These are phyloP conservation scores for Enteromius anoplus DNA, from an alignment of 2,797 vertebrate species.

Conservation along the genomic window DNA sequence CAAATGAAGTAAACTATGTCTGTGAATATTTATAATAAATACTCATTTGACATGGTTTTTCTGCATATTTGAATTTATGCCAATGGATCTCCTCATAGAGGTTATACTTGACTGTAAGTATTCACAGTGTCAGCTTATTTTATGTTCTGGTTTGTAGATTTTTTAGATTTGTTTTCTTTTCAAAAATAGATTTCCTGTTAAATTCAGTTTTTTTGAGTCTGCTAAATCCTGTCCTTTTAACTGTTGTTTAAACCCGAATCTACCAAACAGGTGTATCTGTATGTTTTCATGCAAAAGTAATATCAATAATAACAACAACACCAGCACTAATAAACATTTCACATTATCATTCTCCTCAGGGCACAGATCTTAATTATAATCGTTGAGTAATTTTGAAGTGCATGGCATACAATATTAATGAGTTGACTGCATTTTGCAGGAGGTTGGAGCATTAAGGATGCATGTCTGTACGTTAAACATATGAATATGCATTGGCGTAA, in stretches of 20 bases:
- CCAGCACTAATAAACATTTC: constrained; percentile 24
- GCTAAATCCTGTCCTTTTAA: constrained; percentile 3
- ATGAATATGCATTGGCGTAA: constrained; percentile 82
- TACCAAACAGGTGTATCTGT: constrained; percentile 10
- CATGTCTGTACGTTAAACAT: constrained; percentile 83
- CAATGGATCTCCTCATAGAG: background rate
- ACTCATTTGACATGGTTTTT: constrained; percentile 36
- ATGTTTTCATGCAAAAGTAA: constrained; percentile 11
- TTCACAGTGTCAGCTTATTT: background rate
- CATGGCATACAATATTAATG: constrained; percentile 76
- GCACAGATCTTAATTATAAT: constrained; percentile 59
- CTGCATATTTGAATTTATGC: constrained; percentile 42
- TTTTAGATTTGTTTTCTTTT: background rate
- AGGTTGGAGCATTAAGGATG: constrained; percentile 73
- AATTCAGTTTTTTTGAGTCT: background rate
- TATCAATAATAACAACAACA: constrained; percentile 15
- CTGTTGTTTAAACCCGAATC: constrained; percentile 9
- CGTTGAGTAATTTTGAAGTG: constrained; percentile 64
- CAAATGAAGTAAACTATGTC: constrained; percentile 47
- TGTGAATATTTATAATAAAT: constrained; percentile 58
- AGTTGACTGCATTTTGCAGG: constrained; percentile 71
- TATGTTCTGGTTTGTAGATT: background rate
- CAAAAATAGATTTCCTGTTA: background rate
- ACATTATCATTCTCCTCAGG: background rate
- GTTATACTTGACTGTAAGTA: background rate